Base-by-base conservation (phyloP, 2,888 invertebrate species). In the Drosophila sordidapex region DNA sequence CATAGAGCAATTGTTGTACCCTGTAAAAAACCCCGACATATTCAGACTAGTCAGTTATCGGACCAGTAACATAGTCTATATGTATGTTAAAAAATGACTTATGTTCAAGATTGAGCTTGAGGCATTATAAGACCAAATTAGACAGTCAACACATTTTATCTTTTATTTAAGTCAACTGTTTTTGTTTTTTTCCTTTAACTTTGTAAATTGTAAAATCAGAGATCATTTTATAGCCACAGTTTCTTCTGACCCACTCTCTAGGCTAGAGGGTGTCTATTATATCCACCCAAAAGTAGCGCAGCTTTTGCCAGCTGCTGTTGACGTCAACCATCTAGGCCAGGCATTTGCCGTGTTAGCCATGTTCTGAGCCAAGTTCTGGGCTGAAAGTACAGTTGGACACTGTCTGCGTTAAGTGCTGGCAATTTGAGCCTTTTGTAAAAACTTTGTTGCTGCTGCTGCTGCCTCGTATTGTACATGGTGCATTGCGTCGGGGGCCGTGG, bases 371-470 rank as follows among this genome's bases (percentile, higher is more conserved):
- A 38, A 38, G 65, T 77, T n/a, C 74, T 70, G 40, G 57, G 6
- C 73, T 25, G 31, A 60, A 80, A 81, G 79, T 80, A 80, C 82
- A 80, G 79, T 80, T 67, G 82, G 61, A 61, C 79, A 81, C 66
- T 77, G 69, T 62, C 77, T 58, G 69, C 70, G 87, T 79, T 79
- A 87, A 87, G 89, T 89, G 85, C 90, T 80, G 75, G 87, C 80
- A 85, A 87, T 85, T 85, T 89, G 73, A 67, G 63, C 72, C 71
- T 76, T 88, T 84, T 69, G 70, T 72, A 74, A 78, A 79, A 73
- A 74, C 68, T 64, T 61, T 68, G 60, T 64, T 60, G 82, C 59
- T 43, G 60, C 43, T 46, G 51, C 51, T 61, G 63, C 52, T 46
- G 53, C 29, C 35, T 52, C 64, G 49, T 52, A 49, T 53, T 76